These are phyloP conservation scores for Corythornis vintsioides DNA, from an alignment of 2,113 vertebrate genomes.

Conservation along the genomic window DNA sequence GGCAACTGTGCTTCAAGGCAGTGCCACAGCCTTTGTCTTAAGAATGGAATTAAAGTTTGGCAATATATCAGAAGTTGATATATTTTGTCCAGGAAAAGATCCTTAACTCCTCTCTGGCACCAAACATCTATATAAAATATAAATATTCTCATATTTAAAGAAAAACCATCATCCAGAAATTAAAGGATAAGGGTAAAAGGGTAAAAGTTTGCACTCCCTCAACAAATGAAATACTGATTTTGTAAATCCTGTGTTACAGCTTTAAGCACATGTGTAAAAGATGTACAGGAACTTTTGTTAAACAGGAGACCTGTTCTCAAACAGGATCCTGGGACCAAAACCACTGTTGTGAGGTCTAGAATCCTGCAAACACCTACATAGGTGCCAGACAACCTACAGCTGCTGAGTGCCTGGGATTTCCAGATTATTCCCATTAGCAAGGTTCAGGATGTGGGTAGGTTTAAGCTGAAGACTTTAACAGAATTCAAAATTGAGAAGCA, in stretches of 20 bases:
- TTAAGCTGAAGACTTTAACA: not conserved
- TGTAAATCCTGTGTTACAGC: not conserved
- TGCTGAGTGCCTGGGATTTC: not conserved
- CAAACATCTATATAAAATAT: not conserved
- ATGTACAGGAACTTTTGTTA: accelerated
- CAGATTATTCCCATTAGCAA: not conserved
- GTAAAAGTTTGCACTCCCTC: not conserved
- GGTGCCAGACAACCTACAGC: not conserved
- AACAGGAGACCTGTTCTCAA: not conserved
- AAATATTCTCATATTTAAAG: not conserved
- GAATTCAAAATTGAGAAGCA: not conserved
- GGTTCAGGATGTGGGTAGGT: not conserved
- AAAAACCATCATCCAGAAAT: not conserved
- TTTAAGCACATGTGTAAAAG: not conserved
- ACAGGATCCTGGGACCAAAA: not conserved
- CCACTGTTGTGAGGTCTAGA: not conserved
- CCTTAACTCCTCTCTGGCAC: not conserved
- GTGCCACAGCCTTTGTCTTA: conserved; percentile 4
- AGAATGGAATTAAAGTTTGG: not conserved
- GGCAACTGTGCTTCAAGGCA: conserved; percentile 28
- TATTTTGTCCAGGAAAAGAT: not conserved
- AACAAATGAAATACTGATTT: accelerated
- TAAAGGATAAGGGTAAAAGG: not conserved
- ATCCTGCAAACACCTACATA: not conserved
- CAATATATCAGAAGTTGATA: not conserved